Base-by-base conservation (phyloP, 30 jellyfish, hydroid and myxozoan genomes). In the Pseudorhiza aurosa region DNA sequence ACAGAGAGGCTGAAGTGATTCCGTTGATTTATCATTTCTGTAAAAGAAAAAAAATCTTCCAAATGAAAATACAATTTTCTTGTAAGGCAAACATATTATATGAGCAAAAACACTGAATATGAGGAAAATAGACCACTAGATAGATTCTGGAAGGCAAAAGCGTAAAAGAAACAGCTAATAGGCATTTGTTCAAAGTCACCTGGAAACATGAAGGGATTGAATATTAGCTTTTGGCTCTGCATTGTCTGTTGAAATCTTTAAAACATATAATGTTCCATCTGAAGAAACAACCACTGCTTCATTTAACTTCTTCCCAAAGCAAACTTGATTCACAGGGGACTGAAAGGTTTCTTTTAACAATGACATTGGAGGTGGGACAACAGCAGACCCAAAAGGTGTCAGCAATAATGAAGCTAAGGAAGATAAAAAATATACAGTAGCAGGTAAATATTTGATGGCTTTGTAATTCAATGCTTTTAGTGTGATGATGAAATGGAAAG, bases 301-400 rank as follows among this genome's bases (percentile, higher is more conserved):
- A 37, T 39, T 27, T 19, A 77, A 53, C 5, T 70, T 58, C 15
- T 51, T 21, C 42, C 96, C 96, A 76, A 94, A 83, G 19, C 88
- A 93, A 32, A 94, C 90, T 24, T 76, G 96, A 32, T 79, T 82
- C 31, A 83, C 72, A 7, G 97, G 75, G 10, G 95, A 40, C 19
- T 75, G 62, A 17, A 94, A 47, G 0, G 58, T 33, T 22, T 70
- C 51, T 31, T 74, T 69, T 36, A 30, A 67, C 14, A 87, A 64
- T 21, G 97, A 75, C 97, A 94, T 87, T 33, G 99, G 99, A 0
- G 99, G 99, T 12, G 99, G 99, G 15, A 87, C 87, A 63, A 88
- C 88, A 49, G 87, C 84, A 44, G 18, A 44, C 44, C 77, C 60
- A 60, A 94, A 94, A 25, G 99, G 97, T 10, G 99, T 94, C 56